Evolutionary conservation across 2,113 vertebrate genomes (phyloP), one percentile per base, ranked within the genome.

Genomic region (Ardeotis arabs): DNA sequence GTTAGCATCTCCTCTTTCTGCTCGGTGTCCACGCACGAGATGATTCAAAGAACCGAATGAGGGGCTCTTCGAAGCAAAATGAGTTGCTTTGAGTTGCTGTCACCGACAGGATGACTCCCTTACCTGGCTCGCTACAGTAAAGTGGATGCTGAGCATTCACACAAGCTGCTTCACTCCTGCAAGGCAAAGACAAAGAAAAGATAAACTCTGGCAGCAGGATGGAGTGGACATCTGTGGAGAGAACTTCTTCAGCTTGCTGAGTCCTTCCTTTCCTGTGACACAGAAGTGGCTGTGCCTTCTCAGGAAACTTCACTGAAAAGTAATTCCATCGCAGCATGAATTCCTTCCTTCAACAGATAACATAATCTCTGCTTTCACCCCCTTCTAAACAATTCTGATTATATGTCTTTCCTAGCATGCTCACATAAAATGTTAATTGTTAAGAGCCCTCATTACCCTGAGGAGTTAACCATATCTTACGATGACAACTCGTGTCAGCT

Each of bases 401-500:
- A 5, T 39, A 7, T 74, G 49, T 79, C 66, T 89, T 89, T 89
- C 56, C 39, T 53, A 50, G 59, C 59, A 25, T 13, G 66, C 52
- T 83, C 55, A 87, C 62, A 31, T 91, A 87, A 93, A 73, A 83
- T 83, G 50, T 41, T 96, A 86, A 90, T 95, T 95, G 79, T 91
- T 92, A 49, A 80, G 91, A 93, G 91, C 29, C 37, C 39, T 83
- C 1, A 1, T 89, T 95, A 59, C 72, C 35, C 67, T 9, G 85
- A 89, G 82, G 81, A 97, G 81, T 96, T 97, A 93, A 60, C 95
- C 87, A 77, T 96, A 63, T 96, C 85, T 76, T 72, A 67, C 0
- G 75, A 87, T 98, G 98, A 97, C 97, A 98, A 31, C 70, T 94
- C 35, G 44, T 88, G 92, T 97, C 95, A 95, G 89, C 95, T 96